Conservation (phyloP, 37 sponge, comb jelly and placozoan genomes). For the Oopsacas minuta region DNA sequence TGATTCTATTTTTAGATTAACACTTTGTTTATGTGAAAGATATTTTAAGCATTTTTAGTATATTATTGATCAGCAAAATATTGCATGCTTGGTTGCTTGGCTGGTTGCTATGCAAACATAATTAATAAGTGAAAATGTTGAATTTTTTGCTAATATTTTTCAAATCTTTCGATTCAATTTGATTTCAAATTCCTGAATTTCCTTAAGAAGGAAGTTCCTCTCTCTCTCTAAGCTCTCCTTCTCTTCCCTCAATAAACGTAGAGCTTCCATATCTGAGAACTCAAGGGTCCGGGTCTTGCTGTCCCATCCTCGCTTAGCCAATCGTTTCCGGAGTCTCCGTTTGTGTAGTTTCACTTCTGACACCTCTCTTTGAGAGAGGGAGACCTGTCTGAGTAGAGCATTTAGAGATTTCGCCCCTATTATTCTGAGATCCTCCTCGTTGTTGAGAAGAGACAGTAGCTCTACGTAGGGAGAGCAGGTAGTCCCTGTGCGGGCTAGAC, state of each 20-base stretch:
- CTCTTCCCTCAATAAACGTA: not conserved
- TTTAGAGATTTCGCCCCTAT: not conserved
- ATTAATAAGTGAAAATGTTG: too few relatives aligned
- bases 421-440: not conserved
- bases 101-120: too few relatives aligned
- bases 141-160: too few relatives aligned
- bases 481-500: not conserved
- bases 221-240: not conserved
- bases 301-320: slow-evolving; percentile 1
- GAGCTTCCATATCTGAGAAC: not conserved
- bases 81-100: too few relatives aligned
- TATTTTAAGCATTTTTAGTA: too few relatives aligned
- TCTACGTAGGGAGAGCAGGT: not conserved
- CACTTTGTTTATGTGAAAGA: too few relatives aligned
- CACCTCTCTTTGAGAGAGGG: not conserved
- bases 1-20: too few relatives aligned
- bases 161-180: too few relatives aligned
- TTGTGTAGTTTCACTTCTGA: not conserved
- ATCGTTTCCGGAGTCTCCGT: not conserved
- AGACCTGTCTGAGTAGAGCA: not conserved
- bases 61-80: too few relatives aligned
- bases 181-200: too few relatives aligned
- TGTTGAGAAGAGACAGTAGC: not conserved
- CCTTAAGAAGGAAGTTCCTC: not conserved
- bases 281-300: not conserved